phyloP scores from a whole-genome alignment of 2,888 invertebrate species.

The Dyspetes luteomarginatus region DNA sequence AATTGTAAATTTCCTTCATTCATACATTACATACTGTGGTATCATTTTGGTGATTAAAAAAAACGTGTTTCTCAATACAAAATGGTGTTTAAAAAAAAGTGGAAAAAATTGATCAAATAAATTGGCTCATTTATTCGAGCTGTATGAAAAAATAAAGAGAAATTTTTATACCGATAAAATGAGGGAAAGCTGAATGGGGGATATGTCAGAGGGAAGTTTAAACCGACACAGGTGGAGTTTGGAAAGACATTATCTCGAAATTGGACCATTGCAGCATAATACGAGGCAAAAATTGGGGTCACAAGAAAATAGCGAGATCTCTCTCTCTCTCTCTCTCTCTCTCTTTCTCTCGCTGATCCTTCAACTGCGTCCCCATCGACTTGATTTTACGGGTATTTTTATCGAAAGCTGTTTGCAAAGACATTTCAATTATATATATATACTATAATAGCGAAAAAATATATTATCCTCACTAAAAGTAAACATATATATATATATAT shows the following conservation, averaged over 20 bases:
- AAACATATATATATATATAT: not conserved
- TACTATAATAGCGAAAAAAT: too few species aligned
- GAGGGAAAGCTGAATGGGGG: not conserved
- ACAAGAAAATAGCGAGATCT: not conserved
- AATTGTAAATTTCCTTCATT: too few species aligned
- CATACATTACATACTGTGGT: too few species aligned
- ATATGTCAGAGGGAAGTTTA: not conserved
- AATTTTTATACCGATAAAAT: not conserved
- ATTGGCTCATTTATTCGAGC: not conserved
- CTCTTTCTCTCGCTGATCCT: slow-evolving; percentile 13
- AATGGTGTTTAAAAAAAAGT: too few species aligned
- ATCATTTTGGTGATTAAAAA: too few species aligned
- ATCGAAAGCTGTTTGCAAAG: slow-evolving; percentile 12
- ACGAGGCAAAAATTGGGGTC: not conserved
- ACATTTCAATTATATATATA: not conserved
- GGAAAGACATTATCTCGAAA: not conserved
- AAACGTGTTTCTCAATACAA: too few species aligned
- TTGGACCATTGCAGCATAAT: not conserved
- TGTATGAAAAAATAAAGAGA: not conserved
- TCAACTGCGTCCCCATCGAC: slow-evolving; percentile 42
- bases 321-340: slow-evolving; percentile 11
- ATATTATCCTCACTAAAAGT: too few species aligned
- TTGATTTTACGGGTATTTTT: slow-evolving; percentile 43
- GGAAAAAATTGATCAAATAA: too few species aligned
- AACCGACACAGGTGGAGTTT: not conserved